phyloP scores from a whole-genome alignment of 2,888 invertebrate species.

The Azorinus chamasolen region DNA sequence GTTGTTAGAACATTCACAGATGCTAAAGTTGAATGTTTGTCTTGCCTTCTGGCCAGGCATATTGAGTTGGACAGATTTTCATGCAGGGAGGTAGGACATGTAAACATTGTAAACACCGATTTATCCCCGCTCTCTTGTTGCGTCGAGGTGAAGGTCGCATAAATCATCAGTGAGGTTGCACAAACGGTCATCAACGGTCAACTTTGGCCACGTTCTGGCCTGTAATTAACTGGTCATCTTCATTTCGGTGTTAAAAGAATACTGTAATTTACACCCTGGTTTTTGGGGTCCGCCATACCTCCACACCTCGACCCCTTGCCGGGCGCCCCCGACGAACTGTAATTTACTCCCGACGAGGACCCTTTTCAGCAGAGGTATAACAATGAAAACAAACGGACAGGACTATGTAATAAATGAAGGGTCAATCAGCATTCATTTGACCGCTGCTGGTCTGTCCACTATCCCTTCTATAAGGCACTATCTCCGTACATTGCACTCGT shows the following conservation, averaged over 20 bases:
- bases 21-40: no score
- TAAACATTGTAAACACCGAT: no score
- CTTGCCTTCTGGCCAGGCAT: no score
- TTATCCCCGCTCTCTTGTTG: no score
- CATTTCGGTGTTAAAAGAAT: conserved; percentile 37
- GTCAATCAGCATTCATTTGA: conserved; percentile 51
- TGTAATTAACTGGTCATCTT: conserved; percentile 64
- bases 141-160: conserved; percentile 14
- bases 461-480: background rate
- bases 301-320: conserved; percentile 37
- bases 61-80: no score
- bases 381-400: conserved; percentile 45
- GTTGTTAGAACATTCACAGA: no score
- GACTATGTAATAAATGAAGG: conserved; percentile 47
- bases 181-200: conserved; percentile 38
- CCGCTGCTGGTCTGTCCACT: conserved; percentile 1
- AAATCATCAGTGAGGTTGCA: conserved; percentile 45
- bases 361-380: conserved; percentile 51
- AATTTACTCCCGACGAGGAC: conserved; percentile 47
- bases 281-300: conserved; percentile 38
- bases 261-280: conserved; percentile 36
- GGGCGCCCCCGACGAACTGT: conserved; percentile 38
- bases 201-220: conserved; percentile 32
- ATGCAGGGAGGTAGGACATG: no score
- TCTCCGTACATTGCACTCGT: no score